phyloP scores from a whole-genome alignment of 2,888 invertebrate genomes.

The Netelia inedita region DNA sequence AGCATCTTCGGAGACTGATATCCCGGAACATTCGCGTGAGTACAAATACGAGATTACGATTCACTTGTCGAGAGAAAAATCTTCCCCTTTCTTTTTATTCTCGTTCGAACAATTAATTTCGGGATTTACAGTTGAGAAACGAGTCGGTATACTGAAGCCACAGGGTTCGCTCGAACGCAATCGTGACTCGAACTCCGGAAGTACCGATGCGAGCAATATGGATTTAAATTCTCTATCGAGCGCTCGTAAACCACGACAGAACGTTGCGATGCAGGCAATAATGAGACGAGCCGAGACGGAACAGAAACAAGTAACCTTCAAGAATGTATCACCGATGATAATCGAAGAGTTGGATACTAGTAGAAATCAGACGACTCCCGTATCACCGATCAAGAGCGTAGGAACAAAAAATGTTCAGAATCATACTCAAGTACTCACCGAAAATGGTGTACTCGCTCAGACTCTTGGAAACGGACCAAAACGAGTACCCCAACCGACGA shows the following conservation, averaged over 20 bases:
- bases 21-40: slow-evolving; percentile 77
- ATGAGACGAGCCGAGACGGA: slow-evolving; percentile 90
- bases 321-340: slow-evolving; percentile 80
- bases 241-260: slow-evolving; percentile 87
- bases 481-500: slow-evolving; percentile 11
- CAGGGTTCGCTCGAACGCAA: slow-evolving; percentile 90
- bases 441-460: slow-evolving; percentile 49
- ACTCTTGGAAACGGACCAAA: slow-evolving; percentile 50
- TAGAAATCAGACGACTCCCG: slow-evolving; percentile 46
- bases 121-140: slow-evolving; percentile 86
- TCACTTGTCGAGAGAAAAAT: slow-evolving; percentile 54
- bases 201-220: slow-evolving; percentile 71
- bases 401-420: slow-evolving; percentile 66
- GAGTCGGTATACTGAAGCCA: slow-evolving; percentile 90
- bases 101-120: slow-evolving; percentile 22
- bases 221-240: slow-evolving; percentile 73
- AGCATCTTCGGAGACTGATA: slow-evolving; percentile 80
- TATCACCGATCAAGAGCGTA: slow-evolving; percentile 67
- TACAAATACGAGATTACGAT: slow-evolving; percentile 14
- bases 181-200: slow-evolving; percentile 82
- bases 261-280: slow-evolving; percentile 93
- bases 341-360: slow-evolving; percentile 74
- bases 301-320: slow-evolving; percentile 87
- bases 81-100: not conserved
- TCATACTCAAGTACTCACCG: slow-evolving; percentile 23